Evolutionary conservation across 2,888 invertebrate species (phyloP).

Genomic region (Eueremaeus valkanovi): DNA sequence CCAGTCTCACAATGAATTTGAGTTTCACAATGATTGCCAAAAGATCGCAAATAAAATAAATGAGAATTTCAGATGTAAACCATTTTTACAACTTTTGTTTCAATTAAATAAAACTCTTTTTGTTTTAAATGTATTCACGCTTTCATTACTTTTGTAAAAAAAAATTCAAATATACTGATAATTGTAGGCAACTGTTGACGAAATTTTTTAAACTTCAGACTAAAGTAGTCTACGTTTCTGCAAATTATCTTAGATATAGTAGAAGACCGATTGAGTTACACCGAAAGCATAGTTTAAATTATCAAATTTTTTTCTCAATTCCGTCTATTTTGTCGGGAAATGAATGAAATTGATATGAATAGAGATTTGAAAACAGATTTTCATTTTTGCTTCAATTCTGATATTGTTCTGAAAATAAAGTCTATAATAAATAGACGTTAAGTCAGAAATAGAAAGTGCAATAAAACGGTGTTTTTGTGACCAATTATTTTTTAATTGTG

Average conservation of each 20-base stretch:
- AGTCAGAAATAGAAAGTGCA: neutral
- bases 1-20: neutral
- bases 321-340: neutral
- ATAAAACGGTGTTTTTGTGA: neutral
- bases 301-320: slow-evolving; percentile 10
- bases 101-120: no score
- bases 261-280: neutral
- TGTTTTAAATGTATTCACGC: no score
- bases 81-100: no score
- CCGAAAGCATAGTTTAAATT: neutral
- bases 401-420: no score
- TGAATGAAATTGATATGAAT: slow-evolving; percentile 9
- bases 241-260: neutral
- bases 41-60: no score
- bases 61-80: no score
- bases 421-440: neutral
- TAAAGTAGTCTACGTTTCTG: neutral
- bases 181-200: no score
- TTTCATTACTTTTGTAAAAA: no score
- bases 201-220: no score
- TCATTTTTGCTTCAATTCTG: neutral
- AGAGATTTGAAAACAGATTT: neutral
- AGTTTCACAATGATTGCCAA: no score
- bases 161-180: no score
- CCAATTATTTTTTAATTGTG: slow-evolving; percentile 1